Percentiles rank a stretch among this genome's conserved stretches.
Conservation (phyloP, 1,140 invertebrate genomes). For the Acromyrmex heyeri region DNA sequence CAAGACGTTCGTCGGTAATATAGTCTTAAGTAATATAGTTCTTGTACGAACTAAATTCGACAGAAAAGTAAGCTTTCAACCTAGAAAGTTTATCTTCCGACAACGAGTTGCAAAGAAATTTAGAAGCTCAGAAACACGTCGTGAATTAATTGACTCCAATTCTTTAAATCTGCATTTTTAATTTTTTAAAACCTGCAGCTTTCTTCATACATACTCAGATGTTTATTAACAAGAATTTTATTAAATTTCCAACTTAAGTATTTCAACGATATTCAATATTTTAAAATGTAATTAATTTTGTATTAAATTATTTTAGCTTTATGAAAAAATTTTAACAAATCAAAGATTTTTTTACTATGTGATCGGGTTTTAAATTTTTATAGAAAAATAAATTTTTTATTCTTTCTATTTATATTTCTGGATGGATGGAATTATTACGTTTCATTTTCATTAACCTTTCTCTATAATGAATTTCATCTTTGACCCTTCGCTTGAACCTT, state of each 20-base stretch:
- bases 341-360: background rate
- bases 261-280: slow-evolving; percentile 7
- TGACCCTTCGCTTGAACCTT: slow-evolving; percentile 5
- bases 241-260: background rate
- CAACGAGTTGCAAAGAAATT: slow-evolving; percentile 53
- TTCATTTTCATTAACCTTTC: background rate
- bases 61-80: slow-evolving; percentile 11
- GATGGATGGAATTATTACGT: slow-evolving; percentile 2
- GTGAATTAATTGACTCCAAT: slow-evolving; percentile 10
- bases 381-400: background rate
- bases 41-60: slow-evolving; percentile 52
- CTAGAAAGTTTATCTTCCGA: slow-evolving; percentile 38
- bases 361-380: background rate
- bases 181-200: background rate
- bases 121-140: slow-evolving; percentile 18
- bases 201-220: background rate
- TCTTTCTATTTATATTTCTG: background rate
- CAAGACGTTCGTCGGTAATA: slow-evolving; percentile 20
- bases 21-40: slow-evolving; percentile 47
- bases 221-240: slow-evolving; percentile 17
- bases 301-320: background rate
- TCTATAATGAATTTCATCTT: slow-evolving; percentile 27
- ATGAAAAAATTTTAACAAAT: background rate
- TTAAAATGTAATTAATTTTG: background rate
- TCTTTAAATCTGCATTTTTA: background rate